Conservation (phyloP, 2,113 vertebrate genomes). For the Bufo bufo region DNA sequence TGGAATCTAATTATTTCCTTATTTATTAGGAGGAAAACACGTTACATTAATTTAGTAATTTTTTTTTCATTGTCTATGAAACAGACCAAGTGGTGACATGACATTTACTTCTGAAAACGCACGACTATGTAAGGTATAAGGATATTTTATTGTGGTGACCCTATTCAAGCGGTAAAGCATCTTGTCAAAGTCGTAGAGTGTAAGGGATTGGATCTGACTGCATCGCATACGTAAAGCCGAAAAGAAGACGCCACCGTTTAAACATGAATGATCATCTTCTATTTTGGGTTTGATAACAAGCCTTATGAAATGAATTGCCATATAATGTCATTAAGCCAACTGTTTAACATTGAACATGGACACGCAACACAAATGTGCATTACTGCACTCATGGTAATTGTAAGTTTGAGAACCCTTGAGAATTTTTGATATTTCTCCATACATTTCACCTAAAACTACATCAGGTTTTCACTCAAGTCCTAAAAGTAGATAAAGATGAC, state of each 20-base stretch:
- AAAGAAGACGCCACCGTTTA: not conserved
- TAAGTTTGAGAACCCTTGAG: too few relatives aligned
- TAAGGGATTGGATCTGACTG: constrained; percentile 13
- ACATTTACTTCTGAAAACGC: not conserved
- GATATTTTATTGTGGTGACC: not conserved
- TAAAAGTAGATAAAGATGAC: too few relatives aligned
- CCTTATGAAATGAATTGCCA: not conserved
- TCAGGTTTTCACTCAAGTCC: too few relatives aligned
- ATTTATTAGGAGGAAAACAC: not conserved
- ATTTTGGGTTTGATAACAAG: not conserved
- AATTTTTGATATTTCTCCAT: too few relatives aligned
- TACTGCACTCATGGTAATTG: not conserved
- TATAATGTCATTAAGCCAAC: not conserved
- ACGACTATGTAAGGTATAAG: not conserved
- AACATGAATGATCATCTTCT: not conserved
- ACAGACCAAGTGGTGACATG: not conserved
- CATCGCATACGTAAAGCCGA: not conserved
- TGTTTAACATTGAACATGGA: not conserved
- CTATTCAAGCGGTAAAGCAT: not conserved
- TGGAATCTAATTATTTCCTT: not conserved
- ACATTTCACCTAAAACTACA: too few relatives aligned
- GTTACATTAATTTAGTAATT: not conserved
- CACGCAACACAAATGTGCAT: not conserved
- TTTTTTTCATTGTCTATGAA: not conserved
- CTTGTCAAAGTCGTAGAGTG: constrained; percentile 4